Base-by-base conservation (phyloP, 1,140 invertebrate genomes). In the Odontomachus brunneus region DNA sequence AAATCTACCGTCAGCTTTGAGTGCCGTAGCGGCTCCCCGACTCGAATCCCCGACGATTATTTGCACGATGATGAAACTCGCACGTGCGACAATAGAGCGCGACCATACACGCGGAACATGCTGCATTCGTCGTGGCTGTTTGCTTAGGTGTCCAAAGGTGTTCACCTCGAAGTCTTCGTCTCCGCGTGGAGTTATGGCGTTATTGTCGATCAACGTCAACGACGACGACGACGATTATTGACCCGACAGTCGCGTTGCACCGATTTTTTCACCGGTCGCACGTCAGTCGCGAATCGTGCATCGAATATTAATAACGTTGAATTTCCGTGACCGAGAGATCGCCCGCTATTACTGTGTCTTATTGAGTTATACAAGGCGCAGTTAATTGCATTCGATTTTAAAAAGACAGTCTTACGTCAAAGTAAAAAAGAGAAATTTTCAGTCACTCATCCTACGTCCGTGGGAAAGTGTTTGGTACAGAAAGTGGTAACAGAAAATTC, bases 171-270 rank as follows among this genome's bases (percentile, higher is more conserved):
- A 78, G 63, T 78, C 29, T 26, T 15, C 44, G 55, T 67, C 62
- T 38, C 38, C 49, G 19, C 3, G 38, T 11, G 3, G 24, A 78
- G 63, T 78, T 69, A 69, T 15, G 19, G 19, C 29, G 44, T 51
- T 57, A 44, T 59, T 65, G 29, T 53, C 33, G 65, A 69, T 80
- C 65, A 71, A 80, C 66, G 65, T 59, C 75, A 57, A 69, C 65
- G 65, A 22, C 57, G 22, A 80, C 69, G 57, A 71, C n/a, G 38
- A 44, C 38, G 38, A 44, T 44, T 44, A 7, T 7, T 11, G 38
- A 57, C 38, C 51, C 24, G 49, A 55, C 44, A 49, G 44, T 5
- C 55, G 51, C 22, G 44, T 80, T 29, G 75, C 33, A 38, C n/a
- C 69, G 69, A 78, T 80, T 29, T 59, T 71, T 33, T 57, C 49